Evolutionary conservation across 2,797 vertebrate species (phyloP), one percentile per base, ranked within the genome.

Genomic region (Anguilla marmorata): DNA sequence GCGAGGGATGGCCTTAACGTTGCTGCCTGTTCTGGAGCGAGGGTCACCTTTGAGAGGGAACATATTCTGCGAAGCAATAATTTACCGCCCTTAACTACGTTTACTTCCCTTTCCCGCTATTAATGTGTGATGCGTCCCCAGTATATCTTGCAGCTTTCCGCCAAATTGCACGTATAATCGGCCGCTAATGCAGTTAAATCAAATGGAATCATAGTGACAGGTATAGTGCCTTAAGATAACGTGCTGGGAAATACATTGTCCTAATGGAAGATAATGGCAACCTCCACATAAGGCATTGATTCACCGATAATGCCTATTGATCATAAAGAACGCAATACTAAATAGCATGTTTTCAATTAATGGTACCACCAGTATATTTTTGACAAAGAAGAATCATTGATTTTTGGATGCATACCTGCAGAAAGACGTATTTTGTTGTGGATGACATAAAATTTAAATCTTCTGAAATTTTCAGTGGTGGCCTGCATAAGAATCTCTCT

Each of bases 261-360:
- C 79, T 82, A 82, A 82, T n/a, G 41, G 79, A 82, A 24, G 41
- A 50, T 50, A 82, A 50, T 82, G 16, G 21, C 79, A 50, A 9
- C 11, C 19, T 82, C 79, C 41, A 82, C 41, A 50, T 16, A 82
- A n/a, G 79, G 9, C 45, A 82, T 82, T 50, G 79, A 82, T 82
- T 33, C 16, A 45, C 76, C 76, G 9, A 27, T n/a, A 79, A 41
- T 79, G 37, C 8, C 7, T 7, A 48, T n/a, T 76, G 30, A 76
- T 76, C 50, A 48, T 48, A 48, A 24, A 82, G 48, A 82, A 50
- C 19, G 1, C 79, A 82, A 48, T 48, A 21, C 30, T 45, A 80
- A 80, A 48, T 6, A 45, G 41, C 27, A 74, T 11, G 33, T 76
- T 76, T 72, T 76, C 27, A 9, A 33, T 74, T 33, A 50, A n/a